These are phyloP conservation scores for Mactromeris polynyma DNA, from an alignment of 2,888 invertebrate genomes.

Conservation along the genomic window DNA sequence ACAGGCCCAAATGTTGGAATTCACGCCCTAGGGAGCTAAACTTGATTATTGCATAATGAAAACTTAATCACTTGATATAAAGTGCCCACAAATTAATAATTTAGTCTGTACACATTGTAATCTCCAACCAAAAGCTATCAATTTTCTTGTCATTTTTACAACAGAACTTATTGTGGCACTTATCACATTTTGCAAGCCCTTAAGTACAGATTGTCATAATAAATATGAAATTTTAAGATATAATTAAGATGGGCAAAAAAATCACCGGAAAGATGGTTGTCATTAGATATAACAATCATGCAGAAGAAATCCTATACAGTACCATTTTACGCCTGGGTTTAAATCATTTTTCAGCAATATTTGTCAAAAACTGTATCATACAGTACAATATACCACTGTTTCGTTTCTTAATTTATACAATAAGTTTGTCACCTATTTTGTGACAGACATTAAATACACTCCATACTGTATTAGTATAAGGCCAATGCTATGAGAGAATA, in stretches of 20 bases:
- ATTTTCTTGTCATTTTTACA: constrained; percentile 19
- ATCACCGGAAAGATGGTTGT: neutral
- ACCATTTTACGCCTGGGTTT: neutral
- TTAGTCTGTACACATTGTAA: neutral
- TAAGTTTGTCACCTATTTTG: constrained; percentile 36
- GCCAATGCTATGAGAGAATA: neutral
- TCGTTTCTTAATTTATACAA: constrained; percentile 44
- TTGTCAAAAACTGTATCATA: constrained; percentile 44
- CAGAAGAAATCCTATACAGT: neutral
- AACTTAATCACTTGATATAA: neutral
- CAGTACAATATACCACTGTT: constrained; percentile 47
- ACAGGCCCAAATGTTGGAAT: no score
- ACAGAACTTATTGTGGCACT: neutral
- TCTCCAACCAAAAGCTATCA: neutral
- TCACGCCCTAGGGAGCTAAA: no score
- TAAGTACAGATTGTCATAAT: constrained; percentile 21
- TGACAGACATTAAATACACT: constrained; percentile 32
- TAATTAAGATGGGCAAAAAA: constrained; percentile 27
- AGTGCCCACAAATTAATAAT: neutral
- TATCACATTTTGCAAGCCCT: neutral
- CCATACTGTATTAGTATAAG: neutral
- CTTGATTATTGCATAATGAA: neutral
- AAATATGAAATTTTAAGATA: constrained; percentile 22
- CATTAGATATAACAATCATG: constrained; percentile 28
- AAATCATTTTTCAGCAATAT: constrained; percentile 45